Conservation (phyloP, 2,797 vertebrate genomes). For the Sylvia borin region DNA sequence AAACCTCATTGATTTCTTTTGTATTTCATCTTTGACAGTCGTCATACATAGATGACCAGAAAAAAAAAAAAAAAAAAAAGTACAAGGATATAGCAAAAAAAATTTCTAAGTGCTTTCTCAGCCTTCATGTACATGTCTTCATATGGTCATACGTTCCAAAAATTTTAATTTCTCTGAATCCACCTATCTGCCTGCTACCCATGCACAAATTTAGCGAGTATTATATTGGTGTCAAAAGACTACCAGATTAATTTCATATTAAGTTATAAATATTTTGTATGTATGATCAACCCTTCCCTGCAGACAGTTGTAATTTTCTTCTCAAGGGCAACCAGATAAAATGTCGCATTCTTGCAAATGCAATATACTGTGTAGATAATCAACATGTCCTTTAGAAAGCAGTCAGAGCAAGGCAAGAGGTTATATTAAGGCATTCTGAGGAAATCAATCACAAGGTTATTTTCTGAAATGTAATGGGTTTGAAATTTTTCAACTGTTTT, state of each 20-base stretch:
- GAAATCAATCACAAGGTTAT: neutral
- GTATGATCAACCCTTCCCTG: neutral
- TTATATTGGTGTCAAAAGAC: neutral
- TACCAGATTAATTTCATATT: neutral
- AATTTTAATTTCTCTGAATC: neutral
- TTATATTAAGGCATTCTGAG: neutral
- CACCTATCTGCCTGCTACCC: neutral
- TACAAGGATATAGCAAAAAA: neutral
- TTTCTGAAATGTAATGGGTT: neutral
- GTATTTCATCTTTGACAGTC: neutral
- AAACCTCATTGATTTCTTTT: neutral
- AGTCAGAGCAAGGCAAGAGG: neutral
- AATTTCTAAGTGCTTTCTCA: neutral
- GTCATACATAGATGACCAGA: neutral
- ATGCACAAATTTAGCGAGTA: neutral
- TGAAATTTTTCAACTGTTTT: neutral
- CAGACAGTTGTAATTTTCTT: neutral
- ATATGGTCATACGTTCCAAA: neutral
- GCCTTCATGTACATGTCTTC: neutral
- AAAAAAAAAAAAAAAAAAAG: neutral
- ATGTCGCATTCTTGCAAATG: neutral
- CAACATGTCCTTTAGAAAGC: neutral
- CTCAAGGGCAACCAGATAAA: neutral
- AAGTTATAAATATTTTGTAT: neutral
- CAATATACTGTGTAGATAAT: neutral